These are phyloP conservation scores for Noctua fimbriata DNA, from an alignment of 2,888 invertebrate species.

Conservation along the genomic window DNA sequence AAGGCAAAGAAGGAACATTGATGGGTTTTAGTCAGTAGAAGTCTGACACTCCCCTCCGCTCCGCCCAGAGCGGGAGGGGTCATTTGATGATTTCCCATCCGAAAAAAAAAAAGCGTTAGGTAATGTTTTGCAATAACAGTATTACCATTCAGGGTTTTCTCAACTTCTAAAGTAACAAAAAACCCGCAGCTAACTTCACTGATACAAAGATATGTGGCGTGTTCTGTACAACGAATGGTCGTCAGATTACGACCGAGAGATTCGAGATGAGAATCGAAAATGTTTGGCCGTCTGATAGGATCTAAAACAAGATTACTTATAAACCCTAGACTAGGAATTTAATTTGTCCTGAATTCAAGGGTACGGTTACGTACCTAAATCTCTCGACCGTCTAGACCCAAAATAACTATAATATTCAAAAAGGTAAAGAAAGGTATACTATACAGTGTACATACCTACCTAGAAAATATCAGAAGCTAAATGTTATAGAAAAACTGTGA, in stretches of 20 bases:
- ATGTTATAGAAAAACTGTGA: background rate
- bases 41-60: no score
- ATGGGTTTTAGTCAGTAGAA: no score
- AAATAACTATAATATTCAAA: background rate
- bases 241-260: constrained; percentile 20
- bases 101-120: no score
- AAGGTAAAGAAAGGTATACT: background rate
- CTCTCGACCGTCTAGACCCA: background rate
- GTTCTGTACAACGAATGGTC: constrained; percentile 1
- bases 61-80: no score
- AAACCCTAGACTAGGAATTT: background rate
- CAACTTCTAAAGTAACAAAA: background rate
- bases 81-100: no score
- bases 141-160: no score
- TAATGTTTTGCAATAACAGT: background rate
- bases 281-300: constrained; percentile 28
- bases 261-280: constrained; percentile 6
- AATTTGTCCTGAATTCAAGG: constrained; percentile 12
- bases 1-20: no score
- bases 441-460: background rate
- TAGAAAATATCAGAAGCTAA: background rate
- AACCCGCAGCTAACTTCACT: background rate
- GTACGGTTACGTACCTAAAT: background rate
- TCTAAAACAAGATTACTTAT: constrained; percentile 30
- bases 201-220: background rate